A percentile compares a stretch with the other conserved stretches of the same genome.
These are phyloP conservation scores for Siphamia tubifer DNA, from an alignment of 2,113 vertebrate genomes.

Conservation along the genomic window DNA sequence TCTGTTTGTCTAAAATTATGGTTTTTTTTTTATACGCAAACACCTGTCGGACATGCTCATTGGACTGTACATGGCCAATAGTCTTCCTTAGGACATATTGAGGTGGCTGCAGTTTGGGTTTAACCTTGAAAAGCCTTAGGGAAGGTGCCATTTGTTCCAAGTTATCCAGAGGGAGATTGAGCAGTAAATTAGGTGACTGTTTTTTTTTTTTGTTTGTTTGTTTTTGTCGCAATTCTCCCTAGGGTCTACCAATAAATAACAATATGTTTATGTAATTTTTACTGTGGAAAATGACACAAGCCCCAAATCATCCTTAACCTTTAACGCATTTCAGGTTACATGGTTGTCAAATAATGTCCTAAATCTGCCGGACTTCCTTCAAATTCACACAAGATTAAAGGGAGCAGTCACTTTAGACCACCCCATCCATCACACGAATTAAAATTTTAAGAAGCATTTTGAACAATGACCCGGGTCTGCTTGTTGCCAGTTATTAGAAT, in stretches of 20 bases:
- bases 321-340: conserved; percentile 7
- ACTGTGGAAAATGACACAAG: neutral
- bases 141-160: conserved; percentile 37
- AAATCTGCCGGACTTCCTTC: neutral
- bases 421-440: neutral
- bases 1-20: conserved; percentile 64
- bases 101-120: conserved; percentile 30
- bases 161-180: conserved; percentile 16
- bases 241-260: conserved; percentile 45
- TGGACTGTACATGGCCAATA: conserved; percentile 38
- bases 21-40: conserved; percentile 47
- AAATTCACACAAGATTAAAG: neutral
- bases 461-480: conserved; percentile 34
- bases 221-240: conserved; percentile 20
- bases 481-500: conserved; percentile 34
- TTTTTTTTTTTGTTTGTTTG: conserved; percentile 30
- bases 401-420: neutral
- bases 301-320: conserved; percentile 16
- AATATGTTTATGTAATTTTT: conserved; percentile 43
- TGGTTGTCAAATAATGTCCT: neutral
- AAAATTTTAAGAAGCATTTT: conserved; percentile 19
- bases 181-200: conserved; percentile 28
- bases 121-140: conserved; percentile 48
- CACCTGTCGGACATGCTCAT: conserved; percentile 65
- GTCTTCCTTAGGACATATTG: conserved; percentile 12